Percentiles rank a stretch among this genome's conserved stretches.
Conservation (phyloP, 2,888 invertebrate genomes). For the Clunio marinus region DNA sequence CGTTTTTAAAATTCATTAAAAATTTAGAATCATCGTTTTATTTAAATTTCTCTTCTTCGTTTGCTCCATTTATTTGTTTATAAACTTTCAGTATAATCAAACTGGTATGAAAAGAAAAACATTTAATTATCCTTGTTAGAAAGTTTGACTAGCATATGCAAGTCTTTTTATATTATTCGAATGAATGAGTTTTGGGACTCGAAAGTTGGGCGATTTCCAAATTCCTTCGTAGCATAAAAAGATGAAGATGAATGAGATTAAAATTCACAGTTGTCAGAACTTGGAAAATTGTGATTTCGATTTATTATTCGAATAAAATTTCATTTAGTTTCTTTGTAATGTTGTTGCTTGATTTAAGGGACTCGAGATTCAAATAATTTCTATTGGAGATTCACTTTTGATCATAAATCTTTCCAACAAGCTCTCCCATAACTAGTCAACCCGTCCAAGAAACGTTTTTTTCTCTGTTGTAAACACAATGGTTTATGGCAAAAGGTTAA, state of each 20-base stretch:
- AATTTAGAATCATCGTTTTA: constrained; percentile 16
- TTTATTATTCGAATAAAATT: no score
- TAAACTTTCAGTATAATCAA: neutral
- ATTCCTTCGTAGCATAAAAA: neutral
- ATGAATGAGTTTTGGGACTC: neutral
- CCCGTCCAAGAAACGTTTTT: no score
- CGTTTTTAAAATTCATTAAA: constrained; percentile 27
- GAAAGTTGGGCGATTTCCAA: neutral
- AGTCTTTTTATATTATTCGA: neutral
- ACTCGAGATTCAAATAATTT: no score
- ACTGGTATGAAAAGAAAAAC: neutral
- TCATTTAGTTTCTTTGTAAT: no score
- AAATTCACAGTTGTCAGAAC: constrained; percentile 23
- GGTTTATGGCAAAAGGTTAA: constrained; percentile 3
- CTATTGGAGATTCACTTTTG: no score
- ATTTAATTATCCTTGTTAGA: constrained; percentile 36
- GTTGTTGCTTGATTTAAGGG: no score
- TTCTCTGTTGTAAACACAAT: no score
- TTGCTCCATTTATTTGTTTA: constrained; percentile 12
- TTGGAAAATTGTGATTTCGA: no score
- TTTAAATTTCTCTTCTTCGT: constrained; percentile 1
- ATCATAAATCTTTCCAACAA: no score
- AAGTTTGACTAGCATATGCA: constrained; percentile 31
- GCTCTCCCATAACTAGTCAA: no score
- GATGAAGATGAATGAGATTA: constrained; percentile 34